phyloP scores from a whole-genome alignment of 2,113 vertebrate genomes.

The Varanus komodoensis region DNA sequence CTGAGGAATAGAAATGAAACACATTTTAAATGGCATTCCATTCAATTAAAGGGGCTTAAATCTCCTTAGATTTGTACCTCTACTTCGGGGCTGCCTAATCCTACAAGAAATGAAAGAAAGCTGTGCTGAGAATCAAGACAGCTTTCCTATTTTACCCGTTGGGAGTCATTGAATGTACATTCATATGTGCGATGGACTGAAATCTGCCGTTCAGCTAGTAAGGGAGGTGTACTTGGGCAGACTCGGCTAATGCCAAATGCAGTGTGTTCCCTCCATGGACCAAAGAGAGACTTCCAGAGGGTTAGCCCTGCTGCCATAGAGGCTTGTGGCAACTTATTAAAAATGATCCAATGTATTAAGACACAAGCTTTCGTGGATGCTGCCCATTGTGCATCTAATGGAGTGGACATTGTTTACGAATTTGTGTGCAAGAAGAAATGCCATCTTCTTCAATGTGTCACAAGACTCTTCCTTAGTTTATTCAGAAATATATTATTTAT shows the following conservation, averaged over 20 bases:
- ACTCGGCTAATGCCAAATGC: neutral
- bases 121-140: neutral
- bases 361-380: no score
- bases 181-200: neutral
- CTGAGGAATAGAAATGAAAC: neutral
- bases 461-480: neutral
- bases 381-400: no score
- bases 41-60: slow-evolving; percentile 6
- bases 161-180: neutral
- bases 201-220: neutral
- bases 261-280: neutral
- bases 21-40: neutral
- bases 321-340: no score
- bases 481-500: neutral
- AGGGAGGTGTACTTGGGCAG: neutral
- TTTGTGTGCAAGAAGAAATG: no score
- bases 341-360: no score
- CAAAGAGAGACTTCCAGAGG: neutral
- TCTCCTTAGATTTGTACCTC: neutral
- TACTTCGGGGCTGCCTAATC: neutral
- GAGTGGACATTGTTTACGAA: no score
- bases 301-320: no score
- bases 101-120: neutral
- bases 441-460: no score
- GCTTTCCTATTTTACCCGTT: neutral